phyloP scores from a whole-genome alignment of 2,888 invertebrate species.

The Rhodophaea formosa region DNA sequence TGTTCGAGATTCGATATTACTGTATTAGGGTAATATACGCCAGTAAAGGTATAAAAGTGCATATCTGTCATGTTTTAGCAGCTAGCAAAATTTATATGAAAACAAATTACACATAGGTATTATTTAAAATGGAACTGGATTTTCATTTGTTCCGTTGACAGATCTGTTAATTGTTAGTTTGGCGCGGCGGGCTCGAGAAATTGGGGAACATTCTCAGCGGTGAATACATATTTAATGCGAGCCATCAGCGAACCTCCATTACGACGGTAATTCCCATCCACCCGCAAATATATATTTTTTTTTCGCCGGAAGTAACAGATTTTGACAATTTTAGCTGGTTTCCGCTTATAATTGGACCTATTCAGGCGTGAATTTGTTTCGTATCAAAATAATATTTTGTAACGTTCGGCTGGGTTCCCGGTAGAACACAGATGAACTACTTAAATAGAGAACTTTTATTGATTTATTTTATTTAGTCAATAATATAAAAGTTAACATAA shows the following conservation, averaged over 20 bases:
- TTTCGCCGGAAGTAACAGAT: slow-evolving; percentile 37
- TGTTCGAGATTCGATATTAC: no score
- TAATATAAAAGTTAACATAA: no score
- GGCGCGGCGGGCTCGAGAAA: slow-evolving; percentile 11
- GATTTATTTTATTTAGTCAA: no score
- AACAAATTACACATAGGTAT: no score
- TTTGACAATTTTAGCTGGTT: slow-evolving; percentile 33
- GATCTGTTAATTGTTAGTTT: not conserved
- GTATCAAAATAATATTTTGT: not conserved
- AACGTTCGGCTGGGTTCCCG: not conserved
- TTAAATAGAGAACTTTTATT: no score
- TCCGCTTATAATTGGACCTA: slow-evolving; percentile 35
- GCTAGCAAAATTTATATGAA: no score
- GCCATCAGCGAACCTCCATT: slow-evolving; percentile 32
- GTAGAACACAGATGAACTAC: not conserved
- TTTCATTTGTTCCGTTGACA: not conserved
- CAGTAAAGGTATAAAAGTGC: no score
- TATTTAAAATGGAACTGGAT: no score
- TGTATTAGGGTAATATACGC: no score
- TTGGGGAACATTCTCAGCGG: slow-evolving; percentile 24
- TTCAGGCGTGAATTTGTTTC: slow-evolving; percentile 23
- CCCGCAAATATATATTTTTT: slow-evolving; percentile 29
- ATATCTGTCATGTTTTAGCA: no score
- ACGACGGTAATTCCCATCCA: slow-evolving; percentile 27
- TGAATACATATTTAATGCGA: slow-evolving; percentile 36